Base-by-base conservation (phyloP, 2,113 vertebrate genomes). In the Guaruba guarouba region DNA sequence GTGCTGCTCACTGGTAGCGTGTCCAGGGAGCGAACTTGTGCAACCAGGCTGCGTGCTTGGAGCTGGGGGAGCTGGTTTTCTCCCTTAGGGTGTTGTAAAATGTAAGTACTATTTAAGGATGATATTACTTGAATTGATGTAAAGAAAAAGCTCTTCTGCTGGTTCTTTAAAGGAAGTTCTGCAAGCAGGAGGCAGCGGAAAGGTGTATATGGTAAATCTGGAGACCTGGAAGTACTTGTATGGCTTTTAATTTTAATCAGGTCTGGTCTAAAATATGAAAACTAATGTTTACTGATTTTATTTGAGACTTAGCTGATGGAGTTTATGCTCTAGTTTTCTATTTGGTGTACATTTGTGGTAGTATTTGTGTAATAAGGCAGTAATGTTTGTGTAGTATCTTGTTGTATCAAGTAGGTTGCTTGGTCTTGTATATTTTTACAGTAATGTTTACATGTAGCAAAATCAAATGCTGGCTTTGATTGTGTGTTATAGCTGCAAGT, bases 1-100 rank as follows among this genome's bases (percentile, higher is more conserved):
- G 29, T 16, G 63, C 62, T 52, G 62, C 9, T 29, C 7, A 1
- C 48, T 71, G 61, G 18, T 3, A 13, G 52, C 0, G 3, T 7
- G 52, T 83, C 33, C 1, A 1, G 46, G 35, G 82, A 70, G 70
- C 3, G 33, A 16, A 29, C n/a, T 41, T 2, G 15, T 44, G 17
- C 55, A 57, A 11, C 29, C 43, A 41, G 41, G 25, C 77, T 64
- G 68, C 0, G 0, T 4, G 5, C 11, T 44, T 52, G 6, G 64
- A 27, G 16, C 35, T 48, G 37, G 35, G 37, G 20, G 9, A 84
- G 43, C 61, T 44, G 69, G 2, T 64, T 71, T 84, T 78, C 55
- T 83, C 43, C 82, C 73, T 51, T 39, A 48, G 43, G 69, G 66
- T 49, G 1, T 54, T 19, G 5, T 81, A 88, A 91, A 88, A 82